Evolutionary conservation across 2,113 vertebrate species (phyloP), one percentile per base, ranked within the genome.

Genomic region (Fulica atra): DNA sequence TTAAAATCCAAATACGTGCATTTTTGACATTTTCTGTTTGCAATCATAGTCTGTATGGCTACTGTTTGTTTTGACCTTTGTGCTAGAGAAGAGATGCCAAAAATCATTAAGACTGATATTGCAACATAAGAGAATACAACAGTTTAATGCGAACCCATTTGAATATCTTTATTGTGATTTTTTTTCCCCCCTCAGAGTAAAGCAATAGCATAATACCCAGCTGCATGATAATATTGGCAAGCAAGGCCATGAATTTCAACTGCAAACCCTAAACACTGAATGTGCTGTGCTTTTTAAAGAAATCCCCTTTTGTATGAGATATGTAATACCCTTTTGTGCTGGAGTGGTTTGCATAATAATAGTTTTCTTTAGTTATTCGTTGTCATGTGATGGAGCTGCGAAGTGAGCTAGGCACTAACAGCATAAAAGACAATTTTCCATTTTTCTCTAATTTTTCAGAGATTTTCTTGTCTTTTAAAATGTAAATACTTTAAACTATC

Each of bases 261-360:
- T 94, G 94, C 96, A 97, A 96, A 96, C 84, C 59, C 95, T 72
- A 94, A 97, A 97, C 97, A 97, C 95, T 94, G 96, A 96, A 93
- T 95, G 96, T 95, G 96, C 97, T 98, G 97, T 97, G 92, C 93
- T 95, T 96, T 97, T 87, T 97, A 89, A 98, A 98, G 98, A 98
- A 98, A 98, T 97, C 98, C 95, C 80, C 97, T 97, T 98, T 98
- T 98, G 97, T 98, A 93, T 14, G 56, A 98, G 98, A 98, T 98
- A 97, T 98, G 98, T 98, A 97, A 96, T 86, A 97, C 97, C 98
- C 97, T 97, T 98, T 98, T 98, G 98, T 99, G 97, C 88, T 92
- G 63, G 81, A 78, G 92, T 97, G 81, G 92, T 99, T 99, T 98
- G 98, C 98, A 99, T 99, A 96, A 99, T 97, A 99, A 99, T 98